Base-by-base conservation (phyloP, 2,888 invertebrate species). In the Cartodere bifasciata region DNA sequence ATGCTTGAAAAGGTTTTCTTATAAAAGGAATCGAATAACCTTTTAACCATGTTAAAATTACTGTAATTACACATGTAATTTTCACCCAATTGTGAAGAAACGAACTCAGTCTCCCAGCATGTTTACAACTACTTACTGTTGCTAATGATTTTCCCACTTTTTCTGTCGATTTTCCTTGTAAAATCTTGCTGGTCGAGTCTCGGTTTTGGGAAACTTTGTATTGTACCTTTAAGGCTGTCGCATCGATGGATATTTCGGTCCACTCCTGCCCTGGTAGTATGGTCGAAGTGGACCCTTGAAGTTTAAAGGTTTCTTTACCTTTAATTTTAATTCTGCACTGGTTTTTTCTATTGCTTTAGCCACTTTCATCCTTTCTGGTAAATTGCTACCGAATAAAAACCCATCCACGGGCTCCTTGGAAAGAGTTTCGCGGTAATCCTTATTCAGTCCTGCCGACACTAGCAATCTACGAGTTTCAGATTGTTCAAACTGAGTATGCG, bases 101-200 rank as follows among this genome's bases (percentile, higher is more conserved):
- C 4, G 13, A 11, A 16, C 24, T 35, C n/a, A 36, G 22, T 13
- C 35, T 28, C 28, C 35, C 35, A 20, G 35, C 27, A 22, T 35
- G 13, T 15, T 20, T 20, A n/a, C n/a, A n/a, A n/a, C n/a, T n/a
- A n/a, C n/a, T n/a, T n/a, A n/a, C n/a, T n/a, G n/a, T n/a, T n/a
- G 20, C 7, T 20, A 20, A 20, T 7, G n/a, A 6, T 7, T 20
- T n/a, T 20, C 9, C 20, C 20, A n/a, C 20, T 20, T 20, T n/a
- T 20, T 6, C 20, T 20, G n/a, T 20, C 20, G 7, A n/a, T n/a
- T 20, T n/a, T n/a, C n/a, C n/a, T n/a, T n/a, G n/a, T n/a, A n/a
- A n/a, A n/a, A n/a, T n/a, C n/a, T n/a, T n/a, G n/a, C n/a, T n/a
- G n/a, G n/a, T n/a, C n/a, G n/a, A n/a, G n/a, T n/a, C n/a, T n/a